These are phyloP conservation scores for Pseudopipra pipra DNA, from an alignment of 2,113 vertebrate genomes.

Conservation along the genomic window DNA sequence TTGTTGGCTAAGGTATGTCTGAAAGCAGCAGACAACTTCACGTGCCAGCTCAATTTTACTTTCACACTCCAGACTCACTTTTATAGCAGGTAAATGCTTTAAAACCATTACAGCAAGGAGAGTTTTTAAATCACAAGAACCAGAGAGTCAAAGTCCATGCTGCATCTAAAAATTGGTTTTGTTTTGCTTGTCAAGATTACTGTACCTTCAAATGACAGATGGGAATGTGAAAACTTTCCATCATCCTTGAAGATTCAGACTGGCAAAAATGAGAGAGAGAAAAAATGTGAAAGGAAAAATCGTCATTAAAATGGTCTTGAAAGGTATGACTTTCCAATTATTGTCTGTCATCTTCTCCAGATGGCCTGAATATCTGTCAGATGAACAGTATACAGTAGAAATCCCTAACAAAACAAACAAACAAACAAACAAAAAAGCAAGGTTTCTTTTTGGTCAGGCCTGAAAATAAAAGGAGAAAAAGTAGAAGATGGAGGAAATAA, in stretches of 20 bases:
- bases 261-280: constrained; percentile 12
- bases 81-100: neutral
- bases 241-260: constrained; percentile 64
- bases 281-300: constrained; percentile 58
- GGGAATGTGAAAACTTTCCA: constrained; percentile 61
- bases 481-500: neutral
- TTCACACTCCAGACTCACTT: neutral
- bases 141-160: neutral
- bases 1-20: neutral
- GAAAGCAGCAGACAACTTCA: neutral
- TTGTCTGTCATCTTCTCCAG: constrained; percentile 67
- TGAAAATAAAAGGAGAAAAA: neutral
- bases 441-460: neutral
- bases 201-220: constrained; percentile 62
- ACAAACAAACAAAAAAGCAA: neutral
- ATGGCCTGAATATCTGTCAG: constrained; percentile 60
- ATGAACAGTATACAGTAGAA: constrained; percentile 43
- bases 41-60: neutral
- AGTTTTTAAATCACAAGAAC: constrained; percentile 17
- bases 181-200: constrained; percentile 19
- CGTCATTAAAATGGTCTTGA: constrained; percentile 53
- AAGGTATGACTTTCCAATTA: constrained; percentile 65
- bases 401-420: neutral
- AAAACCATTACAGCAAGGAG: neutral
- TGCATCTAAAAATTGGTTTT: constrained; percentile 36